A percentile compares a stretch with the other conserved stretches of the same genome.
Evolutionary conservation across 2,797 vertebrate genomes (phyloP).

Genomic region (Myotis myotis): DNA sequence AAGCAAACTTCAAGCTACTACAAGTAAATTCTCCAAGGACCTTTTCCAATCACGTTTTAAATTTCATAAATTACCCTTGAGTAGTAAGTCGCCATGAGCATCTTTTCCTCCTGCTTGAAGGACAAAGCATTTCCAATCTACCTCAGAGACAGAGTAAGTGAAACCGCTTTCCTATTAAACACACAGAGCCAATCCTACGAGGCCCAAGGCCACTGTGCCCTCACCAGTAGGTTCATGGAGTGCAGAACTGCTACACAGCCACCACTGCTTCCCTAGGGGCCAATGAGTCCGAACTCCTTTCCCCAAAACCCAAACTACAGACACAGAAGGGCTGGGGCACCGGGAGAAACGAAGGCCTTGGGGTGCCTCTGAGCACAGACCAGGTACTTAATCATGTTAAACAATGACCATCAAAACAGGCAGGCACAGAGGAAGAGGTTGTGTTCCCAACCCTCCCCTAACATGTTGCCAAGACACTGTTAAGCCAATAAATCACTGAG

Average conservation of each 20-base stretch:
- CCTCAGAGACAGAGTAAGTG: background rate
- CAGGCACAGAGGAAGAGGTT: slow-evolving; percentile 47
- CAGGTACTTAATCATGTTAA: slow-evolving; percentile 54
- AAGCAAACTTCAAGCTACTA: background rate
- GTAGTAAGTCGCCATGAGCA: background rate
- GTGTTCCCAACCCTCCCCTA: slow-evolving; percentile 2
- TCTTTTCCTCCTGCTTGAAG: background rate
- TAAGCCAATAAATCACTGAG: slow-evolving; percentile 57
- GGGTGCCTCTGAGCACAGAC: background rate
- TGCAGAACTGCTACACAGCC: background rate
- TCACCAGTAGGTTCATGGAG: background rate
- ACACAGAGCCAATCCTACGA: background rate
- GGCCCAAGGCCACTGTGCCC: background rate
- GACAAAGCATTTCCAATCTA: background rate
- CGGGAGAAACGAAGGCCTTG: background rate
- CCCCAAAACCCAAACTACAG: background rate
- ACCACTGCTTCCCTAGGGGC: background rate
- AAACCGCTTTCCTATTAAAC: background rate
- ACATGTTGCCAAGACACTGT: slow-evolving; percentile 26
- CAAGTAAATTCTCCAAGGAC: background rate
- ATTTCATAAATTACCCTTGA: slow-evolving; percentile 6
- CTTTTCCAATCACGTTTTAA: background rate
- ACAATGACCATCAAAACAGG: background rate
- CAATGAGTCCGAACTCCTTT: background rate
- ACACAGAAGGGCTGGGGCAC: background rate